Conservation (phyloP, 1,140 invertebrate genomes). For the Portunus trituberculatus region DNA sequence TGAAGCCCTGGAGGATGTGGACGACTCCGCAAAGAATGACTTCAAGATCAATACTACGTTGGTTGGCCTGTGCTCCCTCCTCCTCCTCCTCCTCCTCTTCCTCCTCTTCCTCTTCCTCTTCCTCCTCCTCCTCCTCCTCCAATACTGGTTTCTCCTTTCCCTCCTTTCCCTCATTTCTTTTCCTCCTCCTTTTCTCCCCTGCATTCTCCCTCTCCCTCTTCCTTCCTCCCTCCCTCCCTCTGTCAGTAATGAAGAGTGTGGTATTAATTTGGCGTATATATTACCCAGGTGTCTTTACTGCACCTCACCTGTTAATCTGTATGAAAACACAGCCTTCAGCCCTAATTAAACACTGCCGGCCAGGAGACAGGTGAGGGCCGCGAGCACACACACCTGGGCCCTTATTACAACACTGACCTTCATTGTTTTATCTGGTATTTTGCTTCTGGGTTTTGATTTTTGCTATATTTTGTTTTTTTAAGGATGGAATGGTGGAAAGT, state of each 20-base stretch:
- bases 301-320: not conserved
- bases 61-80: not conserved
- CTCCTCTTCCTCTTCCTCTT: constrained; percentile 4
- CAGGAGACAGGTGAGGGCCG: too few species aligned
- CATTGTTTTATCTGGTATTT: too few species aligned
- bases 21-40: constrained; percentile 55
- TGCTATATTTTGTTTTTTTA: too few species aligned
- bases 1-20: not conserved
- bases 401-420: too few species aligned
- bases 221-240: not conserved
- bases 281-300: not conserved
- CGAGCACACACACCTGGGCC: too few species aligned
- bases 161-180: not conserved
- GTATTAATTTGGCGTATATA: not conserved
- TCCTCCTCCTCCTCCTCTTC: constrained; percentile 22
- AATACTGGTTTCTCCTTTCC: too few species aligned
- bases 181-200: not conserved
- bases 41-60: constrained; percentile 41
- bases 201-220: not conserved
- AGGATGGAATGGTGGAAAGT: too few species aligned
- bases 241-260: not conserved
- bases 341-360: not conserved
- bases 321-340: not conserved
- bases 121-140: not conserved
- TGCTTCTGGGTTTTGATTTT: too few species aligned